phyloP scores from a whole-genome alignment of 2,888 invertebrate species.

The Sinelater perroti region DNA sequence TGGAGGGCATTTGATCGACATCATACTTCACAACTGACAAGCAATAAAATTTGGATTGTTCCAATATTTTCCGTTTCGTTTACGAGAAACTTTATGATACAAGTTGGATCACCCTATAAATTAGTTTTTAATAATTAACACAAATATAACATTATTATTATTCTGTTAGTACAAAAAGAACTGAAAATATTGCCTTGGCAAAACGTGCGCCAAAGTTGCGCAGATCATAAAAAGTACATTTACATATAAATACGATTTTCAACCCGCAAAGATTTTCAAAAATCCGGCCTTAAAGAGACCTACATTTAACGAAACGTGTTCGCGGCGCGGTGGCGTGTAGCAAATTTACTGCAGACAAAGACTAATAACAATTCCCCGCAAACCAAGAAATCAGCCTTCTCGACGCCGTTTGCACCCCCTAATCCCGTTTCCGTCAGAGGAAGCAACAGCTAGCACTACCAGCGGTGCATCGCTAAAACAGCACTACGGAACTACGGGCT shows the following conservation, averaged over 20 bases:
- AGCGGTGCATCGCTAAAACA: conserved; percentile 10
- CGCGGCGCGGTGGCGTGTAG: not conserved
- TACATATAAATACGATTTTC: not conserved
- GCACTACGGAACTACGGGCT: not conserved
- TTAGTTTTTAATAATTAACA: too few species aligned
- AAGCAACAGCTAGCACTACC: conserved; percentile 8
- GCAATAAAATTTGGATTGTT: too few species aligned
- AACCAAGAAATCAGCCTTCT: conserved; percentile 4
- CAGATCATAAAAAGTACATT: too few species aligned
- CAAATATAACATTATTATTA: too few species aligned
- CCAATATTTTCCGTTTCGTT: too few species aligned
- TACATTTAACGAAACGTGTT: too few species aligned
- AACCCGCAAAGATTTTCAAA: not conserved
- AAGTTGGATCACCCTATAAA: too few species aligned
- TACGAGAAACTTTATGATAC: too few species aligned
- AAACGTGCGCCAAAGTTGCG: too few species aligned
- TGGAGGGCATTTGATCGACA: too few species aligned
- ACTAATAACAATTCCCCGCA: conserved; percentile 8
- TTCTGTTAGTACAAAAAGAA: not conserved
- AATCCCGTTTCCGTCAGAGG: conserved; percentile 6
- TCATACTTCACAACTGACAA: too few species aligned
- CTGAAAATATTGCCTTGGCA: not conserved
- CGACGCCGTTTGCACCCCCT: conserved; percentile 9
- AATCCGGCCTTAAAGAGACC: conserved; percentile 1
- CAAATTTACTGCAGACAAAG: conserved; percentile 8